A percentile compares a stretch with the other conserved stretches of the same genome.
Conservation (phyloP, 2,888 invertebrate genomes). For the Synanthedon tipuliformis region DNA sequence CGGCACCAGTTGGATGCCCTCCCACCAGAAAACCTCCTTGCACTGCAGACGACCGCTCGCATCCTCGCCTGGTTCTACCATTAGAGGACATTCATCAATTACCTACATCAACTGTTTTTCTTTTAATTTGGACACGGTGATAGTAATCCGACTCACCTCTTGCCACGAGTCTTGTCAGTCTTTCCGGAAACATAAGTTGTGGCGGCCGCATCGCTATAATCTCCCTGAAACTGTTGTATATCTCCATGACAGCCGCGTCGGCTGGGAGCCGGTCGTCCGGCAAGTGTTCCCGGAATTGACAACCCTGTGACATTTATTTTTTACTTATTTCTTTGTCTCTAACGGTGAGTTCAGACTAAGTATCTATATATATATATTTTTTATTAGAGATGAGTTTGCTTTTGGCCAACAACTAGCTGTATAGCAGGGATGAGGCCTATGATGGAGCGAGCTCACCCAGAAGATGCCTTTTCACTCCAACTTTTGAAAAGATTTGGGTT, state of each 20-base stretch:
- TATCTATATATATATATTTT: too few species aligned
- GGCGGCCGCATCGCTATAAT: conserved; percentile 75
- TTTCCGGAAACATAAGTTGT: conserved; percentile 75
- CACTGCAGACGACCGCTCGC: conserved; percentile 67
- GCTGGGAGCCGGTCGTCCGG: conserved; percentile 73
- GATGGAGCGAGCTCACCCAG: too few species aligned
- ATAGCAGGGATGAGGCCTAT: too few species aligned
- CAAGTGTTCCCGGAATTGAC: conserved; percentile 79
- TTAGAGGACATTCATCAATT: background rate
- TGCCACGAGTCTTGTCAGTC: conserved; percentile 74
- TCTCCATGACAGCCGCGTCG: conserved; percentile 75
- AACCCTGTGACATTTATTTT: conserved; percentile 64
- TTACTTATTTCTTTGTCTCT: too few species aligned
- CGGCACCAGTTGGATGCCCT: conserved; percentile 75
- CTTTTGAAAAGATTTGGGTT: too few species aligned
- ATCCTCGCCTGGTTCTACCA: conserved; percentile 50
- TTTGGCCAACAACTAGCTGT: too few species aligned
- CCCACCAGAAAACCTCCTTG: conserved; percentile 80
- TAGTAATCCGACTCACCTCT: conserved; percentile 44
- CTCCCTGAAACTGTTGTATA: conserved; percentile 69
- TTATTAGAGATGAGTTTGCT: too few species aligned
- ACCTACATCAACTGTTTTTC: too few species aligned
- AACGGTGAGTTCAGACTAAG: too few species aligned
- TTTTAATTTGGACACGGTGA: too few species aligned
- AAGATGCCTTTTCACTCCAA: too few species aligned